Percentiles rank a stretch among this genome's conserved stretches.
These are phyloP conservation scores for Sinhomidia bicolor DNA, from an alignment of 2,888 invertebrate species.

Conservation along the genomic window DNA sequence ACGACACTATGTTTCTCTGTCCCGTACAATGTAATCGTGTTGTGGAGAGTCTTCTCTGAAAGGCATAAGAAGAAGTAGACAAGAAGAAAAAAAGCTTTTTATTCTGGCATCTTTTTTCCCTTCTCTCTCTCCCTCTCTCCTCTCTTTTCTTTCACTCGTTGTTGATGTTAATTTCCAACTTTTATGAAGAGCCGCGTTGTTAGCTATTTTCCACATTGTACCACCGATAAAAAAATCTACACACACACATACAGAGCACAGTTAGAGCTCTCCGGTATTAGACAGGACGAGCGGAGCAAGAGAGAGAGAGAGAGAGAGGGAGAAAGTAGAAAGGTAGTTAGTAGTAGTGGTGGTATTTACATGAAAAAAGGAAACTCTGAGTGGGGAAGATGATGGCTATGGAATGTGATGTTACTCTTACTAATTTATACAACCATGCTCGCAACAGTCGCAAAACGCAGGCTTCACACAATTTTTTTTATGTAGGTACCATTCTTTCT, in stretches of 20 bases:
- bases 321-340: conserved; percentile 47
- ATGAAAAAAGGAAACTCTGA: conserved; percentile 45
- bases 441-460: no score
- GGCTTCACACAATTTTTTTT: not conserved
- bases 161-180: conserved; percentile 68
- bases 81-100: conserved; percentile 35
- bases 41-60: conserved; percentile 33
- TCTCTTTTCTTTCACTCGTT: conserved; percentile 41
- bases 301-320: not conserved
- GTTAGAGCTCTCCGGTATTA: not conserved
- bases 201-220: conserved; percentile 53
- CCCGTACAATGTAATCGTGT: conserved; percentile 43
- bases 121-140: not conserved
- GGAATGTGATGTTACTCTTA: conserved; percentile 37
- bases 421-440: conserved; percentile 34
- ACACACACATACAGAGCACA: not conserved
- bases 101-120: conserved; percentile 16
- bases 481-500: not conserved
- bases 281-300: no score
- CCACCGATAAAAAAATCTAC: conserved; percentile 27
- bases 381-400: conserved; percentile 41
- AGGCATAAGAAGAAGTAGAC: not conserved
- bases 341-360: conserved; percentile 55
- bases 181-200: conserved; percentile 50
- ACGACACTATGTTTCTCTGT: conserved; percentile 48